These are phyloP conservation scores for Cynaeus angustus DNA, from an alignment of 2,888 invertebrate genomes.

Conservation along the genomic window DNA sequence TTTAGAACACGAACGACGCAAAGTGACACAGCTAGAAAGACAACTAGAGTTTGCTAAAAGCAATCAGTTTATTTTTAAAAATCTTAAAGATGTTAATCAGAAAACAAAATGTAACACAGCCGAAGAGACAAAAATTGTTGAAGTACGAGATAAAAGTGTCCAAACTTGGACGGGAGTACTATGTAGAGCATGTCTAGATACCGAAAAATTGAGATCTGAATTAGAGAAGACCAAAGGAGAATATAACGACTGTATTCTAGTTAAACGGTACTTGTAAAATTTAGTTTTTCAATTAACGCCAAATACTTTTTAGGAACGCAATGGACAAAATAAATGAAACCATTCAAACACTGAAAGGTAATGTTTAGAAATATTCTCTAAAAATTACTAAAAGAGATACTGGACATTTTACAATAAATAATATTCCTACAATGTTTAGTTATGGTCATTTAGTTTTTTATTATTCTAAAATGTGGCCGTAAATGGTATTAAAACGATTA, in stretches of 20 bases:
- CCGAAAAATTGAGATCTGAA: constrained; percentile 59
- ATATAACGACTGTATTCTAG: constrained; percentile 52
- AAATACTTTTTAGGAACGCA: neutral
- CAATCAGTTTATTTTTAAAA: constrained; percentile 65
- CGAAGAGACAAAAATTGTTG: constrained; percentile 61
- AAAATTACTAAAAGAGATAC: too few relatives aligned
- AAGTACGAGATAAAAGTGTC: constrained; percentile 62
- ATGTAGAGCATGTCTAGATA: constrained; percentile 60
- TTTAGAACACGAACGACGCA: constrained; percentile 59
- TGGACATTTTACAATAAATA: too few relatives aligned
- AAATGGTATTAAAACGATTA: too few relatives aligned
- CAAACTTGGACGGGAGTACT: constrained; percentile 65
- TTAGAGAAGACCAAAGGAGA: constrained; percentile 54
- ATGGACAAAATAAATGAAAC: neutral
- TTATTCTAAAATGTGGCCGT: too few relatives aligned
- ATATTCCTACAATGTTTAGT: too few relatives aligned
- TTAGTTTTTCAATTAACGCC: neutral
- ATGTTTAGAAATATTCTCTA: too few relatives aligned
- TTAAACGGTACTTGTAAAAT: constrained; percentile 12
- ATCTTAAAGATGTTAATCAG: constrained; percentile 61
- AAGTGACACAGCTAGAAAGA: constrained; percentile 61
- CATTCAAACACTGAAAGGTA: neutral
- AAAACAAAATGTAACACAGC: constrained; percentile 56
- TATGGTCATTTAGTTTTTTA: too few relatives aligned
- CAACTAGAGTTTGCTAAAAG: constrained; percentile 66